A percentile compares a stretch with the other conserved stretches of the same genome.
These are phyloP conservation scores for Chrysaora quinquecirrha DNA, from an alignment of 30 jellyfish, hydroid and myxozoan genomes.

Conservation along the genomic window DNA sequence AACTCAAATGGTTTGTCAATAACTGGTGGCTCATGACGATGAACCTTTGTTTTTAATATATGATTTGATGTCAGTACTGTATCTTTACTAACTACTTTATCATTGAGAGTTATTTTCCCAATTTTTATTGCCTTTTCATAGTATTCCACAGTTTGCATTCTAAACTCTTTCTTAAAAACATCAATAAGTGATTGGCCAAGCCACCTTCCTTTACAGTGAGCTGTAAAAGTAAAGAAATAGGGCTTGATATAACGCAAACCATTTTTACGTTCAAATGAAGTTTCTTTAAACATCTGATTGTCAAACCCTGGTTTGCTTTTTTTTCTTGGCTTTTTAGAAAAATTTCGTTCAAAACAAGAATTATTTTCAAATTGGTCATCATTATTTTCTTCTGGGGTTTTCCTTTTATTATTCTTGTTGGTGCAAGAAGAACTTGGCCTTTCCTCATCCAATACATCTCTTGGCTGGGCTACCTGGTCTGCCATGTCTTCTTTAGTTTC, in stretches of 20 bases:
- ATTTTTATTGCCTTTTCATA: constrained; percentile 76
- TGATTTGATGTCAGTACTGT: constrained; percentile 71
- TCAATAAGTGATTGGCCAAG: constrained; percentile 66
- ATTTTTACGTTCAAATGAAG: constrained; percentile 30
- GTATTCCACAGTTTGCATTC: constrained; percentile 87
- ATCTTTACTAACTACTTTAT: constrained; percentile 56
- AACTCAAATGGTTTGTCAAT: constrained; percentile 70
- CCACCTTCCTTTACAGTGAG: constrained; percentile 97
- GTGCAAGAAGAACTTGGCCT: too few species aligned
- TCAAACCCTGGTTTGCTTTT: constrained; percentile 89
- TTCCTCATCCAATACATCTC: too few species aligned
- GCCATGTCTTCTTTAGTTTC: too few species aligned
- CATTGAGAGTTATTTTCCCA: constrained; percentile 92
- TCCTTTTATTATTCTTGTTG: not conserved
- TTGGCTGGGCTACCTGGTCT: too few species aligned
- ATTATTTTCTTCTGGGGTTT: not conserved
- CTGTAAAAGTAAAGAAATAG: constrained; percentile 78
- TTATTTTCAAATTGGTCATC: not conserved
- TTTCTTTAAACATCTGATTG: constrained; percentile 84
- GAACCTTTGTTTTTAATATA: constrained; percentile 73
- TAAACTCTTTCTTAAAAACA: constrained; percentile 80
- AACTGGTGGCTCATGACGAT: constrained; percentile 98
- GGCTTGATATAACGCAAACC: constrained; percentile 92
- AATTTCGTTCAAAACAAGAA: not conserved
- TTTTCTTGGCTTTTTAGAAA: not conserved